Conservation (phyloP, 2,797 vertebrate genomes). For the Argya squamiceps region DNA sequence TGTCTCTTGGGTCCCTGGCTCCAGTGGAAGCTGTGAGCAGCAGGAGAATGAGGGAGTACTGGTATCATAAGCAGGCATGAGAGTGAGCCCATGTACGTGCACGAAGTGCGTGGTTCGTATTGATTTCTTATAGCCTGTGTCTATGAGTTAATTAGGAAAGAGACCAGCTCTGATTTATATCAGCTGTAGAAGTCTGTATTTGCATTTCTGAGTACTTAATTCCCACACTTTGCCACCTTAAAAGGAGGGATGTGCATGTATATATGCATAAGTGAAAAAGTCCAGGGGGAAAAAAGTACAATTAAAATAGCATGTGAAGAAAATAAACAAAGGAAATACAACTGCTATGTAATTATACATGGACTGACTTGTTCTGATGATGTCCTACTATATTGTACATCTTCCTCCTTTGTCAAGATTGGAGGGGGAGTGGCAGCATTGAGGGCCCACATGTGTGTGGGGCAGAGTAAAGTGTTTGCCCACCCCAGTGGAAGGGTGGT, state of each 20-base stretch:
- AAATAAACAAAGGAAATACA: background rate
- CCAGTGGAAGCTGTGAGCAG: background rate
- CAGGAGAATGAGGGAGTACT: background rate
- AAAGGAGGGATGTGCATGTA: background rate
- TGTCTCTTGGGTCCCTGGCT: background rate
- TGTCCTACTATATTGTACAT: background rate
- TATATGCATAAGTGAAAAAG: background rate
- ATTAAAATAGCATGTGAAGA: background rate
- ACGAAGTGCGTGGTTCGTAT: background rate
- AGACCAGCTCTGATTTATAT: background rate
- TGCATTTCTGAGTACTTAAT: background rate
- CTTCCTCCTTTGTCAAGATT: background rate
- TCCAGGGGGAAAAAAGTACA: background rate
- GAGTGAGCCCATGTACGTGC: accelerated
- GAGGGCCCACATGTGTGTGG: background rate
- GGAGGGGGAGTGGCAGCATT: background rate
- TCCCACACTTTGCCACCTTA: background rate
- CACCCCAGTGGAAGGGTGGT: background rate
- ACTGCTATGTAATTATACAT: background rate
- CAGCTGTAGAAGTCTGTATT: background rate
- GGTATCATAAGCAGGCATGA: accelerated
- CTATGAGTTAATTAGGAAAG: background rate
- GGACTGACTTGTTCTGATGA: background rate
- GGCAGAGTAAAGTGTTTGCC: background rate
- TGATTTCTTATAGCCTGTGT: background rate